Base-by-base conservation (phyloP, 2,113 vertebrate species). In the Hippopotamus amphibius region DNA sequence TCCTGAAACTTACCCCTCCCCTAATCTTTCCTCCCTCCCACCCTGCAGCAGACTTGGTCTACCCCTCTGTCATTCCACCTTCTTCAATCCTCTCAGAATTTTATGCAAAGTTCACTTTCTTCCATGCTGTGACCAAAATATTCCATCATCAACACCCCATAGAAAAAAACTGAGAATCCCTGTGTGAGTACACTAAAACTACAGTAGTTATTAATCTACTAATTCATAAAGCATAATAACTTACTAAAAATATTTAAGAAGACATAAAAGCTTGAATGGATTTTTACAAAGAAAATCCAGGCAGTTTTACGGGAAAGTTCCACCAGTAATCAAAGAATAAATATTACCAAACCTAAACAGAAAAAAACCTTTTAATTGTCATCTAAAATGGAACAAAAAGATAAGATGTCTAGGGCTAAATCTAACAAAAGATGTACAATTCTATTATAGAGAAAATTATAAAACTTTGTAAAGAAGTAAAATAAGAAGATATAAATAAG, bases 271-370 rank as follows among this genome's bases (percentile, higher is more conserved):
- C 33, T 63, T 53, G 43, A 53, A 84, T 7, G 37, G n/a, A 90
- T 6, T 55, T 66, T 91, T 91, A 81, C 28, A 81, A 81, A 81
- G 63, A 81, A 79, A 90, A 79, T 79, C n/a, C n/a, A 69, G 48
- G 53, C 13, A 59, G 53, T 55, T 69, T 86, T 55, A 55, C 65
- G 19, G 48, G 15, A 41, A 69, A 55, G 24, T 69, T 69, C 26
- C 50, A 37, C 46, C 33, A 37, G 37, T 69, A 6, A 53, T 69
- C 4, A 5, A 57, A 69, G 37, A 46, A 69, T 46, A 91, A 81
- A 90, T n/a, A 81, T 41, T 72, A 74, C 55, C 37, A 46, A 88
- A 33, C 28, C 15, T 59, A 72, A 30, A 74, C 8, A 46, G 68
- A 74, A 74, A 88, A 71, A 87, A 7, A 55, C 2, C 8, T 6